Conservation (phyloP, 2,888 invertebrate genomes). For the Coecobrya sp. region DNA sequence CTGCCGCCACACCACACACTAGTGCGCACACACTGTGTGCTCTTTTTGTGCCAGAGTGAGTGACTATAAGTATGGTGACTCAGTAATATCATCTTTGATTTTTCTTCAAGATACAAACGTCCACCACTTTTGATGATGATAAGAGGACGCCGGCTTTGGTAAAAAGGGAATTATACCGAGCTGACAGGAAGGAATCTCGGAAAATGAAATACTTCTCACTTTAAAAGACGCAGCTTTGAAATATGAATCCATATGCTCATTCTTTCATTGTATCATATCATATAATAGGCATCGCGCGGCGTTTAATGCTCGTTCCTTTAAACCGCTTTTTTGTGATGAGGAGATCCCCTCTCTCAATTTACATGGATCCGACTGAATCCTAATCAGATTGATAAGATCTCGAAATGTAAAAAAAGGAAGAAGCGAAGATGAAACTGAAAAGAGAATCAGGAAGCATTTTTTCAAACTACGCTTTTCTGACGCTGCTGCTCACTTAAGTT, state of each 20-base stretch:
- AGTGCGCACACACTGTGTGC: not conserved
- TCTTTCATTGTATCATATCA: slow-evolving; percentile 6
- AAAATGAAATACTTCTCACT: slow-evolving; percentile 75
- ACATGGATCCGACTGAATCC: slow-evolving; percentile 60
- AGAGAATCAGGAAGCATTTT: slow-evolving; percentile 66
- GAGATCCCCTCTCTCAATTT: slow-evolving; percentile 44
- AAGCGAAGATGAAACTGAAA: slow-evolving; percentile 8
- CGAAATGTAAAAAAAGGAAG: slow-evolving; percentile 11
- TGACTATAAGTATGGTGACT: no score
- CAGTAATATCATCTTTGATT: slow-evolving; percentile 35
- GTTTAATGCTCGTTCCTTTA: not conserved
- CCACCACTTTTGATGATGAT: slow-evolving; percentile 49
- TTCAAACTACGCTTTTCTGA: not conserved
- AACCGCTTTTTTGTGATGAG: slow-evolving; percentile 3
- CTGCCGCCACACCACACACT: slow-evolving; percentile 15
- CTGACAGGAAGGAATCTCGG: slow-evolving; percentile 66
- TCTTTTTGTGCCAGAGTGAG: not conserved
- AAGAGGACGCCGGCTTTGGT: slow-evolving; percentile 66
- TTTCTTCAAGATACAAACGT: slow-evolving; percentile 57
- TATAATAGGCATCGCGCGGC: slow-evolving; percentile 20
- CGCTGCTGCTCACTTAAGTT: not conserved
- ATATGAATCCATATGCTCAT: slow-evolving; percentile 60
- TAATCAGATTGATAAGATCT: slow-evolving; percentile 66
- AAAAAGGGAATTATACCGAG: slow-evolving; percentile 69
- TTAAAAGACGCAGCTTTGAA: slow-evolving; percentile 59